Evolutionary conservation across 2,797 vertebrate genomes (phyloP).

Genomic region (Microctenopoma lineatum): DNA sequence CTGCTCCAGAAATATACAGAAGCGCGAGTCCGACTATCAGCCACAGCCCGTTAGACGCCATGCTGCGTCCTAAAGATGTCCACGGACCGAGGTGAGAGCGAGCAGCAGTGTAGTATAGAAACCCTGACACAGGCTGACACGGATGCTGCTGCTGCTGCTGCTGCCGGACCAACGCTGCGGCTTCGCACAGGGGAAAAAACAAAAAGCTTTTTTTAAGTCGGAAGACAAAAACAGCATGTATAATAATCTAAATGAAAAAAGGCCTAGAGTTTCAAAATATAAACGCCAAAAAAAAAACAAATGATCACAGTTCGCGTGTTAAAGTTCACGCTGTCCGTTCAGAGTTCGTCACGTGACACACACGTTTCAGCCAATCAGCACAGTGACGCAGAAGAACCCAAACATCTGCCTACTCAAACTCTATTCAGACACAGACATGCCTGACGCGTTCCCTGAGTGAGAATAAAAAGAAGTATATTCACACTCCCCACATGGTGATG

Average conservation of each 20-base stretch:
- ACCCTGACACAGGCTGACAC: slow-evolving; percentile 78
- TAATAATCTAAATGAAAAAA: not conserved
- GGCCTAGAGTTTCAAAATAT: no score
- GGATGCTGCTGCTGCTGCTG: slow-evolving; percentile 69
- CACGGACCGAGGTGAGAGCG: slow-evolving; percentile 14
- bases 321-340: not conserved
- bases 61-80: slow-evolving; percentile 47
- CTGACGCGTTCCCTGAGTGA: no score
- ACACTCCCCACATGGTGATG: no score
- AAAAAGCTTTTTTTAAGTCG: slow-evolving; percentile 4
- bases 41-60: slow-evolving; percentile 66
- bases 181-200: not conserved
- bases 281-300: no score
- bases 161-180: slow-evolving; percentile 45
- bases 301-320: no score
- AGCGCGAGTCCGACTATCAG: slow-evolving; percentile 69
- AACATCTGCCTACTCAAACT: no score
- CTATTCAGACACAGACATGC: no score
- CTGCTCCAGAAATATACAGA: slow-evolving; percentile 72
- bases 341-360: slow-evolving; percentile 3
- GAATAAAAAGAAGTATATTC: not conserved
- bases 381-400: not conserved
- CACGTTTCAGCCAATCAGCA: not conserved
- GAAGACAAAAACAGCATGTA: not conserved
- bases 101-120: slow-evolving; percentile 53